A percentile compares a stretch with the other conserved stretches of the same genome.
phyloP scores from a whole-genome alignment of 2,113 vertebrate genomes.

The Chlamydotis undulata region DNA sequence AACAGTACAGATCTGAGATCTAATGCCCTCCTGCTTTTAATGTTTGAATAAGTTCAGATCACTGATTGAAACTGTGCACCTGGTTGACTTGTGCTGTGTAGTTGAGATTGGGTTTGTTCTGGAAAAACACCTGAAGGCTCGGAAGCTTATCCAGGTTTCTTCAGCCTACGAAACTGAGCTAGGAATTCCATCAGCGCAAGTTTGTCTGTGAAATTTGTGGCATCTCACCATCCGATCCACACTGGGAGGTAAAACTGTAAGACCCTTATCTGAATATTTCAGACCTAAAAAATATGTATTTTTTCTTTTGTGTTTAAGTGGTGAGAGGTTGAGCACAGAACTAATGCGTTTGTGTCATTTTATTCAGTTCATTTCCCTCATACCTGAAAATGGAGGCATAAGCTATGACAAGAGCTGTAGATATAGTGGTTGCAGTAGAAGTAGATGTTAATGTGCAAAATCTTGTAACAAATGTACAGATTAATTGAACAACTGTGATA shows the following conservation, averaged over 20 bases:
- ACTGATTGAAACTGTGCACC: background rate
- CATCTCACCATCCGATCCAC: background rate
- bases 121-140: background rate
- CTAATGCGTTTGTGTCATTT: fast-evolving
- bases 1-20: background rate
- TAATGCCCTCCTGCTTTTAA: background rate
- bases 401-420: background rate
- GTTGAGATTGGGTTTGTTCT: background rate
- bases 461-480: conserved; percentile 1
- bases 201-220: background rate
- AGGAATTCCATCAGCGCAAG: background rate
- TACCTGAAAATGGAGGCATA: background rate
- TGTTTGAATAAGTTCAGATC: background rate
- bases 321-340: background rate
- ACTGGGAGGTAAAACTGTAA: background rate
- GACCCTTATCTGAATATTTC: background rate
- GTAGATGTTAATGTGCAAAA: conserved; percentile 23
- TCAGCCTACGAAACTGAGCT: background rate
- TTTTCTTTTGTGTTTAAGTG: background rate
- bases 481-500: conserved; percentile 35
- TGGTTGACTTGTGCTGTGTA: background rate
- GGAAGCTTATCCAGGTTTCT: background rate
- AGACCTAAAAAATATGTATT: background rate
- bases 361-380: background rate
- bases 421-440: background rate